A percentile compares a stretch with the other conserved stretches of the same genome.
Conservation (phyloP, 2,888 invertebrate species). For the Colostygia pectinataria region DNA sequence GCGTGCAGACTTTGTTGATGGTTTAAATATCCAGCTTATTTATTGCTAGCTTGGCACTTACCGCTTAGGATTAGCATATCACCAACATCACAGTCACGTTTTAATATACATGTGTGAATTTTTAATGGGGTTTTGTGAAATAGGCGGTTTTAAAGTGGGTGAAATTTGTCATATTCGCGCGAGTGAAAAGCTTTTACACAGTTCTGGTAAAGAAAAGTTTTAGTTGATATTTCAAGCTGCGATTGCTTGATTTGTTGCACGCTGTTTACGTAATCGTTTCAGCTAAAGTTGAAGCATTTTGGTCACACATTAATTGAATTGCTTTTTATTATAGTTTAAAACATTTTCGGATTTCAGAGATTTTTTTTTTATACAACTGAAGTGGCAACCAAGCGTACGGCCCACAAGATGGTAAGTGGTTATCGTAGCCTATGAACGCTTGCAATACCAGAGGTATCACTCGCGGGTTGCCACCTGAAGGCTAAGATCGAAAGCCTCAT, state of each 20-base stretch:
- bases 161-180: slow-evolving; percentile 22
- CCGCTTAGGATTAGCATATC: slow-evolving; percentile 45
- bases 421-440: too few relatives aligned
- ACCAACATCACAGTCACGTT: slow-evolving; percentile 38
- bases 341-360: too few relatives aligned
- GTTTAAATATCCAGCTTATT: slow-evolving; percentile 36
- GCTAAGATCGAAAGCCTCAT: too few relatives aligned
- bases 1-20: slow-evolving; percentile 28
- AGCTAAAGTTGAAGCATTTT: too few relatives aligned
- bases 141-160: slow-evolving; percentile 19
- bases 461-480: too few relatives aligned
- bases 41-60: slow-evolving; percentile 43
- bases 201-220: background rate
- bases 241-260: background rate
- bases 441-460: too few relatives aligned
- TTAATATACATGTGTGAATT: slow-evolving; percentile 43
- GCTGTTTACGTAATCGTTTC: too few relatives aligned
- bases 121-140: slow-evolving; percentile 29
- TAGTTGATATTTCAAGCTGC: background rate
- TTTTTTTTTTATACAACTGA: too few relatives aligned
- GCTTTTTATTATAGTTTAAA: too few relatives aligned
- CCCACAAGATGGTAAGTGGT: too few relatives aligned
- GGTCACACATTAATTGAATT: too few relatives aligned
- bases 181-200: background rate
- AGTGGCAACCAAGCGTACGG: too few relatives aligned